A percentile compares a stretch with the other conserved stretches of the same genome.
Evolutionary conservation across 2,888 invertebrate species (phyloP).

Genomic region (Buathra laborator): DNA sequence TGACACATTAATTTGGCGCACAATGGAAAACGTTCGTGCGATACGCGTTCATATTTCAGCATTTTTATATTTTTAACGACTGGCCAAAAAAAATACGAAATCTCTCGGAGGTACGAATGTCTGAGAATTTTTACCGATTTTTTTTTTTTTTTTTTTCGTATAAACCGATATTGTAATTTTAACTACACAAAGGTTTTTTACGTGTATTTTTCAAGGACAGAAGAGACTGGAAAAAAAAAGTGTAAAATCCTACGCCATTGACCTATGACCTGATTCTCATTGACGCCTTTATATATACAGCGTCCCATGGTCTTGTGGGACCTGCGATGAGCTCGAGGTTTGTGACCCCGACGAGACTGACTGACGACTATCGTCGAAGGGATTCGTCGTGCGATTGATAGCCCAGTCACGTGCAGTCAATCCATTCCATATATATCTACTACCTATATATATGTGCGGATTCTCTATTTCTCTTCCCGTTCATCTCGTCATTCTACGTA

Average conservation of each 20-base stretch:
- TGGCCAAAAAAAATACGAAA: no score
- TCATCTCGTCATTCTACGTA: conserved; percentile 21
- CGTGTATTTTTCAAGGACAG: background rate
- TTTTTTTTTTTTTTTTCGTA: no score
- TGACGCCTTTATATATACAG: background rate
- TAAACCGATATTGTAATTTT: no score
- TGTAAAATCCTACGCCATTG: background rate
- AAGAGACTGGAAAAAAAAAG: background rate
- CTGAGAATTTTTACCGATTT: no score
- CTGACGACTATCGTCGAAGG: conserved; percentile 37
- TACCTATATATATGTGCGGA: conserved; percentile 3
- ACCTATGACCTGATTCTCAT: conserved; percentile 10
- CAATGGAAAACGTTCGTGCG: no score
- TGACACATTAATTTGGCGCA: no score
- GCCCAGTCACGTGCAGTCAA: conserved; percentile 77
- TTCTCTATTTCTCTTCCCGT: background rate
- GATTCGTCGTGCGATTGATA: conserved; percentile 72
- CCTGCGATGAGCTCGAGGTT: conserved; percentile 23
- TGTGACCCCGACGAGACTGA: conserved; percentile 42
- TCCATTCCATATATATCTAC: conserved; percentile 68
- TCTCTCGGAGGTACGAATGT: no score
- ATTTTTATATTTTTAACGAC: no score
- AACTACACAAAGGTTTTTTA: background rate
- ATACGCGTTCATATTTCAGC: no score
- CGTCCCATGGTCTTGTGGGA: conserved; percentile 25